phyloP scores from a whole-genome alignment of 1,140 invertebrate genomes.

The Meloidogyne chitwoodi region DNA sequence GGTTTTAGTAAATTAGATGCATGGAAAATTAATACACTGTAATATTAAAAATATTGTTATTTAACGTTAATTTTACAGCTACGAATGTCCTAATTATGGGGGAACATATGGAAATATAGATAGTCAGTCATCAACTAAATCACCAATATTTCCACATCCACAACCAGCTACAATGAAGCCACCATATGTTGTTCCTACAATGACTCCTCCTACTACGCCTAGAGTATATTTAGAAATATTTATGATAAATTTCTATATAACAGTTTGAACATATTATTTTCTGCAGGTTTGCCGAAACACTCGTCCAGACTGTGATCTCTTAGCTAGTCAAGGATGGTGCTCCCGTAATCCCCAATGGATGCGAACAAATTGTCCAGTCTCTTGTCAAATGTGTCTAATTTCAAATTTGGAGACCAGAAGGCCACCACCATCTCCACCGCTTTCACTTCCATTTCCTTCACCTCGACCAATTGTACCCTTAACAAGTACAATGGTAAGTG shows the following conservation, averaged over 20 bases:
- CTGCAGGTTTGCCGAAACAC: constrained; percentile 39
- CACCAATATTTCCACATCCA: not conserved
- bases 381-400: constrained; percentile 45
- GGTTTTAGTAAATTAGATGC: constrained; percentile 62
- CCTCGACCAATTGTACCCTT: constrained; percentile 3
- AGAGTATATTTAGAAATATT: not conserved
- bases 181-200: not conserved
- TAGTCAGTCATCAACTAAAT: constrained; percentile 9
- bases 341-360: constrained; percentile 54
- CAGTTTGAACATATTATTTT: not conserved
- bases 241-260: too few species aligned
- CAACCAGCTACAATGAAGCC: constrained; percentile 10
- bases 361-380: constrained; percentile 50
- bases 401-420: not conserved
- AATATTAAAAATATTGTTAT: constrained; percentile 27
- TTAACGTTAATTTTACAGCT: not conserved
- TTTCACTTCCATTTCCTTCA: not conserved
- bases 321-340: constrained; percentile 57
- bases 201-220: constrained; percentile 6
- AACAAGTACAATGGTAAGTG: constrained; percentile 8
- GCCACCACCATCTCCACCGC: not conserved
- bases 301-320: constrained; percentile 49
- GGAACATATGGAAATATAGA: not conserved
- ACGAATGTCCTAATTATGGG: constrained; percentile 22
- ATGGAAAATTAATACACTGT: constrained; percentile 63